phyloP scores from a whole-genome alignment of 2,888 invertebrate genomes.

The Andrena camellia region DNA sequence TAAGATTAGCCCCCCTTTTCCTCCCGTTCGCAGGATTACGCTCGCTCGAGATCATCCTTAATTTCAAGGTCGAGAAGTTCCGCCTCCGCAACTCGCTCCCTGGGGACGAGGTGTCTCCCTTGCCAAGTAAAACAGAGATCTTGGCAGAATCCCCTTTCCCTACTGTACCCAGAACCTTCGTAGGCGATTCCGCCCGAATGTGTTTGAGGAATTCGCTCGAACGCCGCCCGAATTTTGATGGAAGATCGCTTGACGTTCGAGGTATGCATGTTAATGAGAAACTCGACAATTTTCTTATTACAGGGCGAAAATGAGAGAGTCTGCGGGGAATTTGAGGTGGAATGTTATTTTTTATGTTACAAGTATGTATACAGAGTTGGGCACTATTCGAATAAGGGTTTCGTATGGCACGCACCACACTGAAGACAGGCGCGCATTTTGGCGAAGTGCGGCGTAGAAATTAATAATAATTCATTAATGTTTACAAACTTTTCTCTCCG shows the following conservation, averaged over 20 bases:
- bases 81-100: not conserved
- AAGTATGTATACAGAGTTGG: too few relatives aligned
- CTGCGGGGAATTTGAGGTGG: too few relatives aligned
- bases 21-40: conserved; percentile 20
- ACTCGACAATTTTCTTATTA: not conserved
- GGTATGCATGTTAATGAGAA: not conserved
- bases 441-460: too few relatives aligned
- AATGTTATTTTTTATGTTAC: too few relatives aligned
- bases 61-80: conserved; percentile 46
- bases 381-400: too few relatives aligned
- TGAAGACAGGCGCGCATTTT: too few relatives aligned
- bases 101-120: not conserved
- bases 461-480: too few relatives aligned
- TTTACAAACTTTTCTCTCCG: too few relatives aligned
- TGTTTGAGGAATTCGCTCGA: conserved; percentile 3
- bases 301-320: not conserved
- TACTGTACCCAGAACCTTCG: not conserved
- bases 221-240: not conserved
- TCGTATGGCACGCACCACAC: too few relatives aligned
- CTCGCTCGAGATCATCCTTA: conserved; percentile 9
- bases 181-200: not conserved
- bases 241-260: not conserved
- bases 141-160: not conserved
- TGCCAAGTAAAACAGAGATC: conserved; percentile 12
- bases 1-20: not conserved